Conservation (phyloP, 2,888 invertebrate species). For the Hyles lineata region DNA sequence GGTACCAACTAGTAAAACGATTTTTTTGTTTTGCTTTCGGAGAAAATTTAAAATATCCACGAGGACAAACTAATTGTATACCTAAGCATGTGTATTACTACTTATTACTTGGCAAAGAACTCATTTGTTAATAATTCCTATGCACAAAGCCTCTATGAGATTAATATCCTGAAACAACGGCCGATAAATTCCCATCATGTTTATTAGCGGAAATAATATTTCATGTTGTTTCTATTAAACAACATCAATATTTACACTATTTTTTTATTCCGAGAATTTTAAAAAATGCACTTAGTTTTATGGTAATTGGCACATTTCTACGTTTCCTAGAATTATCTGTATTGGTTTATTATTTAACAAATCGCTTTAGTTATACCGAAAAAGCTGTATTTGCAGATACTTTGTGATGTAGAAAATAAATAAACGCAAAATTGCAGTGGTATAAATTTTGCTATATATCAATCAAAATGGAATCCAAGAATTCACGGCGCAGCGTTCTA, state of each 20-base stretch:
- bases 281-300: slow-evolving; percentile 40
- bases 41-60: too few relatives aligned
- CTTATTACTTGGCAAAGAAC: slow-evolving; percentile 10
- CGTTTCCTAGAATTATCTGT: too few relatives aligned
- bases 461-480: too few relatives aligned
- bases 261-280: slow-evolving; percentile 44
- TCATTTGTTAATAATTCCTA: slow-evolving; percentile 31
- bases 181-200: slow-evolving; percentile 63
- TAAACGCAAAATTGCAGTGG: too few relatives aligned
- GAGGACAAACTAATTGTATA: background rate
- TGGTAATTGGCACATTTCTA: too few relatives aligned
- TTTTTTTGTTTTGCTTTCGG: too few relatives aligned
- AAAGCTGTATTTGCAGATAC: background rate
- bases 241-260: slow-evolving; percentile 7
- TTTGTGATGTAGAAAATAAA: too few relatives aligned
- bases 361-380: too few relatives aligned
- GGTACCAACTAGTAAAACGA: too few relatives aligned
- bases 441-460: too few relatives aligned
- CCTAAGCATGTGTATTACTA: background rate
- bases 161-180: slow-evolving; percentile 64
- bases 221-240: slow-evolving; percentile 54
- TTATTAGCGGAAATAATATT: slow-evolving; percentile 63
- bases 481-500: too few relatives aligned
- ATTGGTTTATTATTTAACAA: too few relatives aligned
- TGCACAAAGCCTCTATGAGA: slow-evolving; percentile 48